Evolutionary conservation across 1,140 invertebrate species (phyloP).

Genomic region (Muscidifurax raptorellus): DNA sequence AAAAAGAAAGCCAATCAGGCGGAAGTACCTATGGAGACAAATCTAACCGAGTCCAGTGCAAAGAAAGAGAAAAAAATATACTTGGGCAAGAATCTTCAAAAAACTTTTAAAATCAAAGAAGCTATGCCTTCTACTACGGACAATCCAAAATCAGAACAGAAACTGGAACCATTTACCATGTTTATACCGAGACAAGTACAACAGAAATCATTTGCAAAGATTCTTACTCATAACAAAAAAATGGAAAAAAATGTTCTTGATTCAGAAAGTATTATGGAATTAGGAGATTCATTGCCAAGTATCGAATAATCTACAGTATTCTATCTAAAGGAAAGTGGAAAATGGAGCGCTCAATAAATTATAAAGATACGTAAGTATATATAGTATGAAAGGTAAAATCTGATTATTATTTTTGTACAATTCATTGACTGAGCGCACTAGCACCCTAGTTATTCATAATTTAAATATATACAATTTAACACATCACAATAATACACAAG

Average conservation of each 20-base stretch:
- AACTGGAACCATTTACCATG: slow-evolving; percentile 56
- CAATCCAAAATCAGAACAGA: neutral
- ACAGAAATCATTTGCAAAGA: slow-evolving; percentile 64
- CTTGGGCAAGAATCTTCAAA: slow-evolving; percentile 55
- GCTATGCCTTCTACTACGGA: neutral
- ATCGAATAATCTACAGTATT: neutral
- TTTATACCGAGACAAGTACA: slow-evolving; percentile 69
- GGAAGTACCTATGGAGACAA: slow-evolving; percentile 43
- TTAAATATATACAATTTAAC: neutral
- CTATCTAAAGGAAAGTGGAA: neutral
- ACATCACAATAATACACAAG: slow-evolving; percentile 4
- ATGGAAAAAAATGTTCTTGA: slow-evolving; percentile 63
- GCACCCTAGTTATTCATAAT: neutral
- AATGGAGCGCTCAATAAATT: neutral
- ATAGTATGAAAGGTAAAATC: slow-evolving; percentile 6
- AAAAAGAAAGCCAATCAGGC: slow-evolving; percentile 47
- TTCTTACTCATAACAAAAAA: slow-evolving; percentile 60
- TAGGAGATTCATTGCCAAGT: slow-evolving; percentile 62
- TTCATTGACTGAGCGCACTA: neutral
- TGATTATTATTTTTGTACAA: neutral
- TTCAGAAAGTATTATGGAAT: slow-evolving; percentile 65
- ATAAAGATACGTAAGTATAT: slow-evolving; percentile 24
- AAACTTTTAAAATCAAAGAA: slow-evolving; percentile 27
- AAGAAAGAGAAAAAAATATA: slow-evolving; percentile 62
- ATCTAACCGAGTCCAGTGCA: slow-evolving; percentile 50